Base-by-base conservation (phyloP, 2,888 invertebrate genomes). In the Erpobdella octoculata region DNA sequence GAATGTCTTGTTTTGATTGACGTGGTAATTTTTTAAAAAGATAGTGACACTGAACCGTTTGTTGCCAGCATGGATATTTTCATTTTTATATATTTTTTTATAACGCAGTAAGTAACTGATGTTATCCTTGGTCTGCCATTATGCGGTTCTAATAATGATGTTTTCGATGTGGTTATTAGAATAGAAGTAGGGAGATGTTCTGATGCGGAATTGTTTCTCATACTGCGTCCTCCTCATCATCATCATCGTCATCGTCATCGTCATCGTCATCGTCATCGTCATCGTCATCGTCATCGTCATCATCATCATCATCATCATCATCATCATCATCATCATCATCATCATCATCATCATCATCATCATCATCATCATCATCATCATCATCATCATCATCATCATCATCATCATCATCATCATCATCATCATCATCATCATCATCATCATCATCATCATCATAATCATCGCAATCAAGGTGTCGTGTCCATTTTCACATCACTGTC, bases 231-330 rank as follows among this genome's bases (percentile, higher is more conserved):
- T n/a, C n/a, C n/a, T n/a, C n/a, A n/a, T n/a, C n/a, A n/a, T 69
- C n/a, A 8, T 35, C 36, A 58, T 59, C 69, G 59, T 36, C 58
- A 59, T 36, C 37, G 59, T 59, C 70, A 21, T 35, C 70, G 18
- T 59, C 70, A 21, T 36, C 70, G 21, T 70, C 59, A 21, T 59
- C 70, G 21, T 70, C 70, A 48, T 59, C 70, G 36, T 59, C 70
- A 21, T 59, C 59, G 9, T 35, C 70, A 37, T 59, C 70, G 21
- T 59, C 36, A 36, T 59, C 70, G 31, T 68, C 68, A 46, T 67
- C 67, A 46, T 28, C 67, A 35, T 67, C 67, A 46, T 46, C 67
- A 25, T 2, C 46, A 46, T 67, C 67, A 33, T 68, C 21, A 33
- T 68, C 68, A 37, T 68, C 48, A 37, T 46, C 41, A 37, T 68